Evolutionary conservation across 2,888 invertebrate genomes (phyloP), one percentile per base, ranked within the genome.

Genomic region (Malthinus flaveolus): DNA sequence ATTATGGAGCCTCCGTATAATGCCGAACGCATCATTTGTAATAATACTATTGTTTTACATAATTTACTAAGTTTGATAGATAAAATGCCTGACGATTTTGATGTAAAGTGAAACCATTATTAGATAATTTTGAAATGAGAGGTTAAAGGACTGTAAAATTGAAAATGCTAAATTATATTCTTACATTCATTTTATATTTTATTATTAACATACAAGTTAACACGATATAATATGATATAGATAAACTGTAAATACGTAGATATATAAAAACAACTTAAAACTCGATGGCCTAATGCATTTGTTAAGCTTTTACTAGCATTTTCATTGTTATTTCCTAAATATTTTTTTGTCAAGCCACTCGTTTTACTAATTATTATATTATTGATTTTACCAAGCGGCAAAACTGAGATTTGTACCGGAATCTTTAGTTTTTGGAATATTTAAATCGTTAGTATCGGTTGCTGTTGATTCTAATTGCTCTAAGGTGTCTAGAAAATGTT

Each of bases 401-500:
- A 76, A 76, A 64, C 73, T 77, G 61, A 78, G 67, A 68, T 77
- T 78, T 45, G 77, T 78, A 68, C 73, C 74, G 9, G 72, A 72
- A 64, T 77, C 75, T 59, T 69, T 73, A 31, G 64, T 66, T 56
- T 61, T 67, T 15, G 56, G 54, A 8, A 63, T 66, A 45, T 66
- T 66, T 31, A 66, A 34, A 42, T 53, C 59, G 1, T 59, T 48
- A 37, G 56, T 54, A 37, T 60, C 56, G 23, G 23, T 23, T 46
- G 56, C 56, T 23, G 71, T 70, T 44, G 70, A 62, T 59, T 73
- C 69, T 10, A 75, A 67, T 62, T 75, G 74, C 54, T 78, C 77
- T 49, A 76, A 72, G 3, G 74, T 74, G 44, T 79, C 79, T 35
- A 79, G 66, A 64, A 78, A 79, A 58, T 76, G 74, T 66, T 84